These are phyloP conservation scores for Cyprinodon variegatus DNA, from an alignment of 2,113 vertebrate genomes.

Conservation along the genomic window DNA sequence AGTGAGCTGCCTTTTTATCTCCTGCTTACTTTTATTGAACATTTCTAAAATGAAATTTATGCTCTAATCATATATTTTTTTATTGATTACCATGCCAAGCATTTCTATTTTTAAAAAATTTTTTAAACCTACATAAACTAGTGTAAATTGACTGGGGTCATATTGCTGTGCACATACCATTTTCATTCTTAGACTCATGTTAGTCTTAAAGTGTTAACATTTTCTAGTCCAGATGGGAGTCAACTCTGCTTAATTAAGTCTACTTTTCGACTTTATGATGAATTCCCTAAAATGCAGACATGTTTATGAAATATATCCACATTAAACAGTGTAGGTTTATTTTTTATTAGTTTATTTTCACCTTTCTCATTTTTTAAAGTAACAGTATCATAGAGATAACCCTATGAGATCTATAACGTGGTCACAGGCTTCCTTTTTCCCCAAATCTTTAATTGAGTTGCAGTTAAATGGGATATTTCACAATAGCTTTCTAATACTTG, in stretches of 20 bases:
- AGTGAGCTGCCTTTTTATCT: background rate
- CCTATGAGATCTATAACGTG: background rate
- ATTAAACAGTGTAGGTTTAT: background rate
- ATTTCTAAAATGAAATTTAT: background rate
- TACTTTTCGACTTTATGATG: no score
- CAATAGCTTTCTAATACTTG: constrained; percentile 13
- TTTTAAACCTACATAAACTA: background rate
- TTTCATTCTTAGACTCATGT: background rate
- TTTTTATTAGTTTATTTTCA: background rate
- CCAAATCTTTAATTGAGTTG: background rate
- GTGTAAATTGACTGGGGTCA: constrained; percentile 9
- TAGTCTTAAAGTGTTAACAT: background rate
- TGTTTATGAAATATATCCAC: background rate
- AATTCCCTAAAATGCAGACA: background rate
- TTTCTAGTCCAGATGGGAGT: no score
- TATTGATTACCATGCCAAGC: background rate
- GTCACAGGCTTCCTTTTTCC: constrained; percentile 1
- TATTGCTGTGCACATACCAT: background rate
- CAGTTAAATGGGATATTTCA: background rate
- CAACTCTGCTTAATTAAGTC: no score
- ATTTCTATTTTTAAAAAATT: background rate
- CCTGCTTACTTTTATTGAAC: background rate
- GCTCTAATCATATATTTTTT: background rate
- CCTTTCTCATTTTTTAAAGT: background rate
- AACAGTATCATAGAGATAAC: background rate